These are phyloP conservation scores for Urocitellus parryii DNA, from an alignment of 2,113 vertebrate genomes.

Conservation along the genomic window DNA sequence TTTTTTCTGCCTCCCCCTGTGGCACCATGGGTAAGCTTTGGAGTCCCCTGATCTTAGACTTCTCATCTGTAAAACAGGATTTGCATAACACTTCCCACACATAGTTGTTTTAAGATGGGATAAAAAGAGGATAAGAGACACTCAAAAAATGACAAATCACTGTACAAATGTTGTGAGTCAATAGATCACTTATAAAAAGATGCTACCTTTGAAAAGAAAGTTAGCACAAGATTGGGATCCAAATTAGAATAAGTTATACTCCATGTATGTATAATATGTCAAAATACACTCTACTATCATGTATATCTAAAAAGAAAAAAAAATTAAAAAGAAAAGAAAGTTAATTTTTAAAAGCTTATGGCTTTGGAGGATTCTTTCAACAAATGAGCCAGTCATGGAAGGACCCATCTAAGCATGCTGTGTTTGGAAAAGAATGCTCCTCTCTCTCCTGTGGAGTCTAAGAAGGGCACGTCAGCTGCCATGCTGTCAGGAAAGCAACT, in stretches of 20 bases:
- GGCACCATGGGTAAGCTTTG: background rate
- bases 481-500: background rate
- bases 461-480: background rate
- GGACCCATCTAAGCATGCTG: background rate
- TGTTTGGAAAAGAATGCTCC: accelerated
- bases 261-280: too few species aligned
- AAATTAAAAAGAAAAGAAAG: background rate
- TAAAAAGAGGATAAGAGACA: background rate
- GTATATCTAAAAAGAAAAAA: too few species aligned
- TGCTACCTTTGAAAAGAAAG: background rate
- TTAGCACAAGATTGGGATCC: too few species aligned
- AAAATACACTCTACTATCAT: too few species aligned
- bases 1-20: background rate
- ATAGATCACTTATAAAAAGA: conserved; percentile 21
- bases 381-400: background rate
- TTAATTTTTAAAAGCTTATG: background rate
- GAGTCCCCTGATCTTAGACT: background rate
- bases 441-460: background rate
- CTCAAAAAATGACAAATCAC: conserved; percentile 17
- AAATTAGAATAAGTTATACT: too few species aligned
- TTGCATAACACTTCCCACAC: background rate
- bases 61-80: conserved; percentile 18
- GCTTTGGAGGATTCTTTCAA: conserved; percentile 1
- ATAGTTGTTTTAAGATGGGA: background rate
- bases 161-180: background rate